A percentile compares a stretch with the other conserved stretches of the same genome.
These are phyloP conservation scores for Exocentrus adspersus DNA, from an alignment of 2,888 invertebrate species.

Conservation along the genomic window DNA sequence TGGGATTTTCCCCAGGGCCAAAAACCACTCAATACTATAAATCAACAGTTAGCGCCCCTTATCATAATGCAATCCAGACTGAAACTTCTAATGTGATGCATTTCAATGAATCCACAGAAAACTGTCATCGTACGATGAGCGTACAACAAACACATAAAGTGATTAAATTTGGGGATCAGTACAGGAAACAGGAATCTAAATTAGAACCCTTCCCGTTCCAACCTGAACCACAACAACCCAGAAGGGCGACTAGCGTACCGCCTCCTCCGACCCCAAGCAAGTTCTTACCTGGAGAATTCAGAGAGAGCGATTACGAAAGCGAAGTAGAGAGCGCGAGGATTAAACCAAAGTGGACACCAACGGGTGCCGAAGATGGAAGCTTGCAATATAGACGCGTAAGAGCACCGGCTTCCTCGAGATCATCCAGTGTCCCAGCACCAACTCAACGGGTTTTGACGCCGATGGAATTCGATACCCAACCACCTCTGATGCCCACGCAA, in stretches of 20 bases:
- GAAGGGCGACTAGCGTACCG: slow-evolving; percentile 60
- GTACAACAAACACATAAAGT: slow-evolving; percentile 76
- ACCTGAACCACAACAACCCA: slow-evolving; percentile 61
- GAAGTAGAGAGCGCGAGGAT: slow-evolving; percentile 72
- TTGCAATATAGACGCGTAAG: slow-evolving; percentile 71
- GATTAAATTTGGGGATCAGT: slow-evolving; percentile 72
- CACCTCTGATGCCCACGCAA: slow-evolving; percentile 62
- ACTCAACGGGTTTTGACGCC: slow-evolving; percentile 68
- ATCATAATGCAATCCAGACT: slow-evolving; percentile 72
- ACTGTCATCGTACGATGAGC: slow-evolving; percentile 72
- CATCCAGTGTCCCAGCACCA: slow-evolving; percentile 65
- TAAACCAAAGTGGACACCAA: slow-evolving; percentile 73
- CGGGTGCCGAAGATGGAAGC: slow-evolving; percentile 68
- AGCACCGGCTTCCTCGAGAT: slow-evolving; percentile 65
- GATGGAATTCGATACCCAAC: slow-evolving; percentile 70
- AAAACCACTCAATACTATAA: slow-evolving; percentile 66
- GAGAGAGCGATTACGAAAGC: slow-evolving; percentile 77
- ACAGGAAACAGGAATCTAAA: slow-evolving; percentile 51
- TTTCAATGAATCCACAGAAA: slow-evolving; percentile 76
- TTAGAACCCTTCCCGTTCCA: slow-evolving; percentile 65
- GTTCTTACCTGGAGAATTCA: slow-evolving; percentile 72
- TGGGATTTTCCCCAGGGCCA: slow-evolving; percentile 67
- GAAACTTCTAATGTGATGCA: slow-evolving; percentile 77
- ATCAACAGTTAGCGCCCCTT: slow-evolving; percentile 68
- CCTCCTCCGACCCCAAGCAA: slow-evolving; percentile 71